Percentiles rank a stretch among this genome's conserved stretches.
phyloP scores from a whole-genome alignment of 2,113 vertebrate genomes.

The Acrocephalus arundinaceus region DNA sequence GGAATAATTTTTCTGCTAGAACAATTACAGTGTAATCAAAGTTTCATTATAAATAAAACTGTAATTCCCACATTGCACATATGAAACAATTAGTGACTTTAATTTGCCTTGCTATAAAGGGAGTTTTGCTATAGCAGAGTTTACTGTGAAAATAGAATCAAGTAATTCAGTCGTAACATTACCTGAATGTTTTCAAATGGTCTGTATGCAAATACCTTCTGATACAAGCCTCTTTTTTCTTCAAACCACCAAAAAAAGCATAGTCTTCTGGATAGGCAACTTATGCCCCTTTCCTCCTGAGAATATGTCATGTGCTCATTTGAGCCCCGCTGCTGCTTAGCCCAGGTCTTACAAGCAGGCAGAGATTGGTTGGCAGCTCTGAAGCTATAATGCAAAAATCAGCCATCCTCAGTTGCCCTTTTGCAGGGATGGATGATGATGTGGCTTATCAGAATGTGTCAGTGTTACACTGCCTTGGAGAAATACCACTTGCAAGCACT shows the following conservation, averaged over 20 bases:
- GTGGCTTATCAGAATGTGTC: neutral
- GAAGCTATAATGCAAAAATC: neutral
- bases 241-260: neutral
- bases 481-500: neutral
- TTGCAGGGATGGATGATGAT: neutral
- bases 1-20: slow-evolving; percentile 23
- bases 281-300: neutral
- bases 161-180: neutral
- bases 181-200: neutral
- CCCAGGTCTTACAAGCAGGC: neutral
- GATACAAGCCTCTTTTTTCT: neutral
- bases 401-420: neutral
- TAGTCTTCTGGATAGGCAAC: neutral
- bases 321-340: neutral
- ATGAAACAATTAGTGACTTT: slow-evolving; percentile 63
- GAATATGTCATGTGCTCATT: fast-evolving
- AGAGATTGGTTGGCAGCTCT: neutral
- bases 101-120: slow-evolving; percentile 17
- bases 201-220: neutral
- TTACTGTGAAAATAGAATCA: neutral
- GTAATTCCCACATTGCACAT: slow-evolving; percentile 58
- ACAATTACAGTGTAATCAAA: slow-evolving; percentile 58
- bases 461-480: neutral
- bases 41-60: slow-evolving; percentile 52
- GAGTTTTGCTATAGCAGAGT: neutral